A percentile compares a stretch with the other conserved stretches of the same genome.
Conservation (phyloP, 2,113 vertebrate genomes). For the Labeo rohita region DNA sequence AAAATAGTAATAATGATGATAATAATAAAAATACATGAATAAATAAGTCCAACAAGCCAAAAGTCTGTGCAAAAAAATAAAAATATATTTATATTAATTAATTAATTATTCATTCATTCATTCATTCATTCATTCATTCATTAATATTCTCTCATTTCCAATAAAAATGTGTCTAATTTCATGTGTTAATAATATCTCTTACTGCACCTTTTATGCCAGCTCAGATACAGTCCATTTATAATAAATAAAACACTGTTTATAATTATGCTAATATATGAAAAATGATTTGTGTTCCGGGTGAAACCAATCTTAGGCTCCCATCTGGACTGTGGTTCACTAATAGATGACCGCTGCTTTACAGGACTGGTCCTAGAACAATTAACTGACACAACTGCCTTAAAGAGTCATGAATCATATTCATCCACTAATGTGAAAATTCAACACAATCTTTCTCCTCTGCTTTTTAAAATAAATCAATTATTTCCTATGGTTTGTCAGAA, state of each 20-base stretch:
- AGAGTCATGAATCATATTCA: conserved; percentile 6
- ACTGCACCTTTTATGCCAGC: background rate
- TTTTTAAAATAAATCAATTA: background rate
- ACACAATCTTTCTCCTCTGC: background rate
- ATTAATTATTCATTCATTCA: too few relatives aligned
- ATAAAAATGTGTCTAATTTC: too few relatives aligned
- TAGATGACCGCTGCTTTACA: background rate
- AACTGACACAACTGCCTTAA: background rate
- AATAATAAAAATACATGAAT: too few relatives aligned
- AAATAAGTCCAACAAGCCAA: too few relatives aligned
- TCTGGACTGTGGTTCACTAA: background rate
- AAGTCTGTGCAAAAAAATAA: too few relatives aligned
- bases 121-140: too few relatives aligned
- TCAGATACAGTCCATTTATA: background rate
- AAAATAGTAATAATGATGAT: too few relatives aligned
- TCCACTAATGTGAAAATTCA: background rate
- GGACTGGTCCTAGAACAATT: background rate
- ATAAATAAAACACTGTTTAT: background rate
- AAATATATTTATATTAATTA: too few relatives aligned
- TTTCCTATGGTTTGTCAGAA: background rate
- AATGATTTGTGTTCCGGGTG: background rate
- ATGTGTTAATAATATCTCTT: background rate
- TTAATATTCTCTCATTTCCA: too few relatives aligned
- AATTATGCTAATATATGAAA: conserved; percentile 1
- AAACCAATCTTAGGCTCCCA: background rate